These are phyloP conservation scores for Ataeniobius toweri DNA, from an alignment of 2,797 vertebrate genomes.

Conservation along the genomic window DNA sequence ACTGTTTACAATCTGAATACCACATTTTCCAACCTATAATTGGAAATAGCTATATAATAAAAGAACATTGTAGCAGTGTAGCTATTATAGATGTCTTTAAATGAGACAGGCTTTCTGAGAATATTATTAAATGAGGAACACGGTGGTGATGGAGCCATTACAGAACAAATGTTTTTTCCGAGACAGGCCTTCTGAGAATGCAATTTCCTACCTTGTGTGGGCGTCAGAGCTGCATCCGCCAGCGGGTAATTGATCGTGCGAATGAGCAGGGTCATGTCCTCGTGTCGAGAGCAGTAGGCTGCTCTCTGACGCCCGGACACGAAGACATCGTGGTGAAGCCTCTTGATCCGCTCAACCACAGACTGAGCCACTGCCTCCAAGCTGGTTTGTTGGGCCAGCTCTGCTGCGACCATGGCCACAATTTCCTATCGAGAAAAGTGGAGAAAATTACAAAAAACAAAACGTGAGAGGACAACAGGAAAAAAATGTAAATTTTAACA, in stretches of 20 bases:
- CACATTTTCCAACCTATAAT: too few relatives aligned
- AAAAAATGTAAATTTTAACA: not conserved
- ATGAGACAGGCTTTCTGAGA: not conserved
- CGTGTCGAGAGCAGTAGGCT: constrained; percentile 87
- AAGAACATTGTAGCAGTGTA: not conserved
- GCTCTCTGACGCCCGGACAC: constrained; percentile 90
- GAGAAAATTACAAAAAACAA: not conserved
- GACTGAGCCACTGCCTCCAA: constrained; percentile 92
- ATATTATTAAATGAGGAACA: not conserved
- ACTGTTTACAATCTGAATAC: too few relatives aligned
- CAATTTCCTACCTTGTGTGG: constrained; percentile 75
- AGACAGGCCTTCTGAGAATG: not conserved
- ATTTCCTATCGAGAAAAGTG: constrained; percentile 83
- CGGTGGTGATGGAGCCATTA: not conserved
- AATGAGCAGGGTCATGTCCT: constrained; percentile 97
- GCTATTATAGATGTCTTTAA: not conserved
- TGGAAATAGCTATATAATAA: not conserved
- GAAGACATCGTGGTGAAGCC: constrained; percentile 92
- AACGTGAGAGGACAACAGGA: not conserved
- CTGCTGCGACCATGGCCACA: constrained; percentile 95
- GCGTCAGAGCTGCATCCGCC: constrained; percentile 76
- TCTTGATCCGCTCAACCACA: constrained; percentile 92
- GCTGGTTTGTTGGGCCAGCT: constrained; percentile 90
- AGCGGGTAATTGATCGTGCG: constrained; percentile 90
- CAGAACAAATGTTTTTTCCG: not conserved